A percentile compares a stretch with the other conserved stretches of the same genome.
phyloP scores from a whole-genome alignment of 2,888 invertebrate species.

The Abrostola triplasia region DNA sequence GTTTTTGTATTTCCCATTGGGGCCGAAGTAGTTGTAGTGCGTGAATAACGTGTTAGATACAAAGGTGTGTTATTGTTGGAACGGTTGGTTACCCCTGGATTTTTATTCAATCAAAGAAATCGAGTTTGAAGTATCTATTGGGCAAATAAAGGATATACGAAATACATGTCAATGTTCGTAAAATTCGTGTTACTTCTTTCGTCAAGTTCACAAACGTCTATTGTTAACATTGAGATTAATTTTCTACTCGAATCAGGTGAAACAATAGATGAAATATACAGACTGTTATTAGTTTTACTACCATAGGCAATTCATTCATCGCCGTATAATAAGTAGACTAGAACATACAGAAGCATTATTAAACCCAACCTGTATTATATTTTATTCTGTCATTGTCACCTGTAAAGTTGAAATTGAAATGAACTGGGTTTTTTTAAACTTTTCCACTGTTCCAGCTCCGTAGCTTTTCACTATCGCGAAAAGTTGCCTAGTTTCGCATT shows the following conservation, averaged over 20 bases:
- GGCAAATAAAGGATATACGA: background rate
- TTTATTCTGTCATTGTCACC: slow-evolving; percentile 2
- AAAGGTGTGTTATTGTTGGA: slow-evolving; percentile 31
- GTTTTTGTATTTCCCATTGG: slow-evolving; percentile 33
- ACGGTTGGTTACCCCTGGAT: slow-evolving; percentile 22
- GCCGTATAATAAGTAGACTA: background rate
- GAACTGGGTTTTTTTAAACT: slow-evolving; percentile 30
- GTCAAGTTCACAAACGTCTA: too few species aligned
- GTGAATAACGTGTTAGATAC: slow-evolving; percentile 37
- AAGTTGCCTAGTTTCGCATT: slow-evolving; percentile 48
- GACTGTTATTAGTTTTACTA: too few species aligned
- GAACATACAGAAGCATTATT: background rate
- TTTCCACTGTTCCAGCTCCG: slow-evolving; percentile 29
- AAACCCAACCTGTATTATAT: background rate
- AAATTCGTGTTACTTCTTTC: too few species aligned
- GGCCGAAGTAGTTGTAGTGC: slow-evolving; percentile 32
- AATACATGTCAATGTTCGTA: too few species aligned
- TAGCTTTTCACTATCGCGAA: slow-evolving; percentile 38
- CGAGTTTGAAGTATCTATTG: background rate
- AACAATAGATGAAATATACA: too few species aligned
- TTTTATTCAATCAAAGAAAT: slow-evolving; percentile 15
- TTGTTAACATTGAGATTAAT: too few species aligned
- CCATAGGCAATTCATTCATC: background rate
- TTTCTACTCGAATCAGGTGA: too few species aligned
- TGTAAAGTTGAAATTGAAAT: slow-evolving; percentile 26